Conservation (phyloP, 2,888 invertebrate genomes). For the Cerastis leucographa region DNA sequence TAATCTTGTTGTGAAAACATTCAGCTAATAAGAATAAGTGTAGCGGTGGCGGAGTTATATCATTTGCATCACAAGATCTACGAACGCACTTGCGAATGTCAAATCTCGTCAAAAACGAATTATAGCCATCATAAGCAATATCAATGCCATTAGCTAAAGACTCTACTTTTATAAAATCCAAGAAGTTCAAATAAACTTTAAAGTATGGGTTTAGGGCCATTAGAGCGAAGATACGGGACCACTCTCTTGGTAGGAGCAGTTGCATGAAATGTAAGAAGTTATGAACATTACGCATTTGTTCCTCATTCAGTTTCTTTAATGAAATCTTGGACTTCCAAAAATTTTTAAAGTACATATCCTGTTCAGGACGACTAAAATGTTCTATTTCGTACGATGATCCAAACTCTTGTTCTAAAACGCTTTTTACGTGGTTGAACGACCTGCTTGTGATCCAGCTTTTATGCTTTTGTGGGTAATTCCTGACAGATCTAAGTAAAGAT, state of each 20-base stretch:
- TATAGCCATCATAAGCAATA: slow-evolving; percentile 20
- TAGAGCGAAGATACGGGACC: not conserved
- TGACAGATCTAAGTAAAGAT: slow-evolving; percentile 32
- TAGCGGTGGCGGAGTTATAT: slow-evolving; percentile 6
- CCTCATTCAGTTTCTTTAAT: slow-evolving; percentile 12
- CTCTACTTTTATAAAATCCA: slow-evolving; percentile 26
- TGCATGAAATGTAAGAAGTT: slow-evolving; percentile 16
- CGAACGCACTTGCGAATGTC: not conserved
- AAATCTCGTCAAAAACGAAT: slow-evolving; percentile 7
- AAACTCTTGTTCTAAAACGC: slow-evolving; percentile 30
- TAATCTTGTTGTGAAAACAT: slow-evolving; percentile 15
- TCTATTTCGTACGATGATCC: slow-evolving; percentile 44
- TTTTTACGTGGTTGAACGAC: slow-evolving; percentile 42
- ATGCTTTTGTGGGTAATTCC: slow-evolving; percentile 5
- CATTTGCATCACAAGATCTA: not conserved
- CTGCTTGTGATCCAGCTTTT: slow-evolving; percentile 62
- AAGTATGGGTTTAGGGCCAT: slow-evolving; percentile 10
- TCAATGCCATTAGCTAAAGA: not conserved
- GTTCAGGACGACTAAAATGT: slow-evolving; percentile 39
- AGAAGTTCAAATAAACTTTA: slow-evolving; percentile 8
- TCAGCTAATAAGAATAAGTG: slow-evolving; percentile 18
- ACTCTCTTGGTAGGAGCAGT: not conserved
- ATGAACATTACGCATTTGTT: slow-evolving; percentile 3
- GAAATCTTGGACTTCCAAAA: slow-evolving; percentile 46
- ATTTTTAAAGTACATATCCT: slow-evolving; percentile 28